phyloP scores from a whole-genome alignment of 2,888 invertebrate genomes.

The Drosophila prolongata region DNA sequence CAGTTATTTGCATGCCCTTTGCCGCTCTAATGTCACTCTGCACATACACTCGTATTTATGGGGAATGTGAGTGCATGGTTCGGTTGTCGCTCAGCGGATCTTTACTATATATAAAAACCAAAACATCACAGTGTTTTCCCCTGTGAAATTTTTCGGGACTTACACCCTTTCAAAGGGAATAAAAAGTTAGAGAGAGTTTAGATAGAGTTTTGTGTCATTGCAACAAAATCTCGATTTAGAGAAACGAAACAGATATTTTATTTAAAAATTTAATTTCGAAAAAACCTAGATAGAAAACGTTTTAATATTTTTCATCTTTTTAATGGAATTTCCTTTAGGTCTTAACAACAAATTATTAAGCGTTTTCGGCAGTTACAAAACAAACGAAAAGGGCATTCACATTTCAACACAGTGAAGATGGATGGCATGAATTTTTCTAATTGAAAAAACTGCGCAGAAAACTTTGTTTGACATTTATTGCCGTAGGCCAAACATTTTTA shows the following conservation, averaged over 20 bases:
- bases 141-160: slow-evolving; percentile 5
- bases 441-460: slow-evolving; percentile 66
- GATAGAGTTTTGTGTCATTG: no score
- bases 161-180: neutral
- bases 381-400: neutral
- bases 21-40: slow-evolving; percentile 53
- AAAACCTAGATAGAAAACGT: no score
- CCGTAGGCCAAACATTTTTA: slow-evolving; percentile 70
- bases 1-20: slow-evolving; percentile 52
- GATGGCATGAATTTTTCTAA: slow-evolving; percentile 54
- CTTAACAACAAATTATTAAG: no score
- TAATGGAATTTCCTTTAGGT: no score
- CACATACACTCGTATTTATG: slow-evolving; percentile 7
- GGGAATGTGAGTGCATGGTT: slow-evolving; percentile 13
- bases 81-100: slow-evolving; percentile 45
- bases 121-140: slow-evolving; percentile 20
- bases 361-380: no score
- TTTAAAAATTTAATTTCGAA: no score
- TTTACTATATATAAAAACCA: neutral
- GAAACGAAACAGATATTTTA: no score
- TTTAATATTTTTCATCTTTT: no score
- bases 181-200: no score
- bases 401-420: neutral
- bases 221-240: no score
- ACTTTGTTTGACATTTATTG: slow-evolving; percentile 75